These are phyloP conservation scores for Hippocampus kuda DNA, from an alignment of 2,797 vertebrate species.

Conservation along the genomic window DNA sequence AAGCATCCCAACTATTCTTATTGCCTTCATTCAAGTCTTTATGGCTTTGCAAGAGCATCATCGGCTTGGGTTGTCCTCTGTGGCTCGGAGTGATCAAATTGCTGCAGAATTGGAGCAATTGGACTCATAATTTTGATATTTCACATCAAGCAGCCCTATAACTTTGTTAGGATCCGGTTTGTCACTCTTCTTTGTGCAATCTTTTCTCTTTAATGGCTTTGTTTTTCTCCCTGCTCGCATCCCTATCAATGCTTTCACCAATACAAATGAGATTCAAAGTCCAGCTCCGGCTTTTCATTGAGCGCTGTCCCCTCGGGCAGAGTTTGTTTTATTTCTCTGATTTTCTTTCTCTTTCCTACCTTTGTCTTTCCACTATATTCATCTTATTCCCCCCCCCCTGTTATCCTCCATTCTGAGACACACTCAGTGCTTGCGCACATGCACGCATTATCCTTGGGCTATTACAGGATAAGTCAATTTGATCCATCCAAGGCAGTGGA, in stretches of 20 bases:
- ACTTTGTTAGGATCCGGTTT: conserved; percentile 66
- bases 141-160: conserved; percentile 58
- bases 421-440: conserved; percentile 23
- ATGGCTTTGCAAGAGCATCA: conserved; percentile 40
- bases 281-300: conserved; percentile 79
- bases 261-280: conserved; percentile 96
- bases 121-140: conserved; percentile 65
- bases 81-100: conserved; percentile 48
- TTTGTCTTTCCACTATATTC: conserved; percentile 52
- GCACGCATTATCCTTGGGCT: conserved; percentile 63
- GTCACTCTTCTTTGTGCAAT: conserved; percentile 47
- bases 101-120: conserved; percentile 54
- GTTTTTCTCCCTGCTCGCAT: conserved; percentile 55
- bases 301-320: conserved; percentile 81
- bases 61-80: conserved; percentile 51
- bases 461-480: conserved; percentile 70
- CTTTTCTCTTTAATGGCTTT: conserved; percentile 56
- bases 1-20: conserved; percentile 37
- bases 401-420: conserved; percentile 31
- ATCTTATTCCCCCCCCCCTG: conserved; percentile 39
- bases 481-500: conserved; percentile 63
- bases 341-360: conserved; percentile 64
- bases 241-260: conserved; percentile 82
- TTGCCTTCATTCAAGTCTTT: conserved; percentile 26
- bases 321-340: conserved; percentile 80